Conservation (phyloP, 1,140 invertebrate species). For the Pseudoatta argentina region DNA sequence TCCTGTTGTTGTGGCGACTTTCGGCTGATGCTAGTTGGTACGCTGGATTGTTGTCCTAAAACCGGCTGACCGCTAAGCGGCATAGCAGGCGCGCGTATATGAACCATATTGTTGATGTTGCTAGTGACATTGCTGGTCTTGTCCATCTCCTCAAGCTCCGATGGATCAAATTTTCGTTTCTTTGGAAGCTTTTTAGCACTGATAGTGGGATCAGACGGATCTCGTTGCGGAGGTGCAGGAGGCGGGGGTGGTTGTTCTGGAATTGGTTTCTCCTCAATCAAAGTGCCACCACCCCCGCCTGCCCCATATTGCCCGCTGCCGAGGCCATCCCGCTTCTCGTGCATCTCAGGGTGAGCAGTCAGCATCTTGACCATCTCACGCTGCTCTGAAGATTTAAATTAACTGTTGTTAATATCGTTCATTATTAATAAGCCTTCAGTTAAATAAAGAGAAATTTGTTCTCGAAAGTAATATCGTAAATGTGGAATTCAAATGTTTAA, state of each 20-base stretch:
- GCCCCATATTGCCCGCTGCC: constrained; percentile 81
- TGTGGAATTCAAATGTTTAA: background rate
- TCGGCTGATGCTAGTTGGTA: constrained; percentile 65
- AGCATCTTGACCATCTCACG: constrained; percentile 84
- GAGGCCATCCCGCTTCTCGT: constrained; percentile 82
- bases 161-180: constrained; percentile 95
- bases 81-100: constrained; percentile 71
- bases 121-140: constrained; percentile 80
- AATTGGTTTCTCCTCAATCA: constrained; percentile 82
- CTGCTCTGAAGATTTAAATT: constrained; percentile 79
- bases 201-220: constrained; percentile 83
- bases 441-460: background rate
- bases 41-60: constrained; percentile 76
- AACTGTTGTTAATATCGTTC: constrained; percentile 1
- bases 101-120: constrained; percentile 79
- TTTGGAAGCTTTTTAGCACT: constrained; percentile 91
- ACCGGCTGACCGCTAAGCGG: constrained; percentile 69
- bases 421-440: background rate
- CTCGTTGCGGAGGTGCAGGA: constrained; percentile 80
- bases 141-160: constrained; percentile 91
- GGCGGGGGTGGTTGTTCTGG: constrained; percentile 82
- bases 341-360: constrained; percentile 84
- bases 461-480: background rate
- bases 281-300: constrained; percentile 81
- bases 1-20: constrained; percentile 78